Evolutionary conservation across 2,113 vertebrate species (phyloP), one percentile per base, ranked within the genome.

Genomic region (Perognathus longimembris): DNA sequence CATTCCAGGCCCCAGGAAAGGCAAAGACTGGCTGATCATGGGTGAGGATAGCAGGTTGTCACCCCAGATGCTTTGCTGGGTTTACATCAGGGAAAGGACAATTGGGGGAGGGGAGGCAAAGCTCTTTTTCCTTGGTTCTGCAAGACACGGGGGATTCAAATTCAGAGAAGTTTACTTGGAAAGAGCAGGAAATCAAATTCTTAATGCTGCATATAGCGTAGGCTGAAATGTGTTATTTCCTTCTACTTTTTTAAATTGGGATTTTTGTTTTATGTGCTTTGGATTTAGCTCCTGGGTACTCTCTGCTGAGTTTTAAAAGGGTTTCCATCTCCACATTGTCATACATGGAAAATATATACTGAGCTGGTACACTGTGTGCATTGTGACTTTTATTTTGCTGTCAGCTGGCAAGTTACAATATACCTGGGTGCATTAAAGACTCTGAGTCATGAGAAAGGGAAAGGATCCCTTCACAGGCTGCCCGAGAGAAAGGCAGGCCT

Each of bases 241-340:
- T 94, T 96, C 96, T 78, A 88, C 82, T 88, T 97, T 61, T 95
- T 94, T 94, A 95, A 91, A 96, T 90, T 95, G 92, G 90, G 88
- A 93, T 92, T 98, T 94, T 96, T 97, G 92, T 88, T 95, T 96
- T 97, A 96, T 96, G 85, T 67, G 93, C 76, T 97, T 97, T 92
- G 79, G 95, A 91, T 93, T 96, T 88, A 96, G 96, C 85, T 97
- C 96, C 96, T 96, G 97, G 92, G 92, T 97, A 86, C 77, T 96
- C 93, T 89, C 95, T 92, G 92, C 87, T 94, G 77, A 95, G 90
- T 94, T 95, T 54, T 96, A 90, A 97, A 97, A 96, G 96, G 84
- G 85, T 94, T 96, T 97, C 96, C 95, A 91, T 94, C 94, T 95
- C 91, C 92, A 95, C 87, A 26, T 90, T 94, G 94, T 95, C 95